Percentiles rank a stretch among this genome's conserved stretches.
Evolutionary conservation across 2,888 invertebrate genomes (phyloP).

Genomic region (Netelia melanura): DNA sequence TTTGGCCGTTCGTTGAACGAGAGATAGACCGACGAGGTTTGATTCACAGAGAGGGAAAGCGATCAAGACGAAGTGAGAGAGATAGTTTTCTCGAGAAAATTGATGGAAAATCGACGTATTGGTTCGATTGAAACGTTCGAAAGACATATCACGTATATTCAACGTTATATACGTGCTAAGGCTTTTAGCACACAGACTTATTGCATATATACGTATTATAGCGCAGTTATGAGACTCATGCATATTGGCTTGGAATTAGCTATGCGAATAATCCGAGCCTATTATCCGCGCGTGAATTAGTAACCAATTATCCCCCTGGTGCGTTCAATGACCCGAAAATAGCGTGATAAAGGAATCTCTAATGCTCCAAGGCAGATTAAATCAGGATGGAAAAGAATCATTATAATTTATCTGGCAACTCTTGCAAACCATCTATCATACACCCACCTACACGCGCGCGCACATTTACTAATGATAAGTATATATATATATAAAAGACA

Average conservation of each 20-base stretch:
- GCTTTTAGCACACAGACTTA: background rate
- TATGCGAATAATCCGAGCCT: slow-evolving; percentile 39
- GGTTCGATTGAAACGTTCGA: slow-evolving; percentile 44
- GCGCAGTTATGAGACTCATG: slow-evolving; percentile 21
- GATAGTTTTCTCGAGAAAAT: slow-evolving; percentile 33
- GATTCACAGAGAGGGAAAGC: background rate
- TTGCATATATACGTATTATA: slow-evolving; percentile 3
- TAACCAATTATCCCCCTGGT: slow-evolving; percentile 56
- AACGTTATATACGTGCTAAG: slow-evolving; percentile 6
- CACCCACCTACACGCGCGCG: background rate
- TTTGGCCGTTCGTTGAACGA: slow-evolving; percentile 26
- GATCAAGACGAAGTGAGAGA: background rate
- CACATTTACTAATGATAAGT: no score
- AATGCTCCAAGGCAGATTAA: slow-evolving; percentile 42
- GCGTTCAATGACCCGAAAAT: slow-evolving; percentile 65
- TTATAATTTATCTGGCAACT: slow-evolving; percentile 34
- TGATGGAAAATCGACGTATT: slow-evolving; percentile 28
- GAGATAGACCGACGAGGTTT: background rate
- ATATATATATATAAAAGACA: slow-evolving; percentile 4
- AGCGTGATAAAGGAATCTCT: slow-evolving; percentile 57
- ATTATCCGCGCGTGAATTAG: slow-evolving; percentile 59
- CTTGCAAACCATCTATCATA: slow-evolving; percentile 9
- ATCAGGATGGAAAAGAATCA: slow-evolving; percentile 28
- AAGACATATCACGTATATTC: slow-evolving; percentile 15
- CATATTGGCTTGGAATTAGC: slow-evolving; percentile 42